phyloP scores from a whole-genome alignment of 2,113 vertebrate species.

The Sphaerodactylus townsendi region DNA sequence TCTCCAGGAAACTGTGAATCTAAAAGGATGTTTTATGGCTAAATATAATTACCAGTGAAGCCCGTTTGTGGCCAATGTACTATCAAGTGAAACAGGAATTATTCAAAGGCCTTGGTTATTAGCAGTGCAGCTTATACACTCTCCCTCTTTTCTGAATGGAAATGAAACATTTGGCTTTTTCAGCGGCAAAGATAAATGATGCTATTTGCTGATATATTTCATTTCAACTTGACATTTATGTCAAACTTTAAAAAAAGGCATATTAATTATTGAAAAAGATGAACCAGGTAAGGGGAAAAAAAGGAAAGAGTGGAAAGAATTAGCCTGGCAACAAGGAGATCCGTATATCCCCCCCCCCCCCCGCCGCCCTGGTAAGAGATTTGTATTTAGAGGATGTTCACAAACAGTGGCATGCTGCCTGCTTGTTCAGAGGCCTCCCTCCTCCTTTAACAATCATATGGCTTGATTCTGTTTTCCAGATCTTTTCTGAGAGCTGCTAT shows the following conservation, averaged over 20 bases:
- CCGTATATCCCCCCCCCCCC: slow-evolving; percentile 40
- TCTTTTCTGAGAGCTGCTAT: slow-evolving; percentile 73
- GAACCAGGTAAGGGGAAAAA: background rate
- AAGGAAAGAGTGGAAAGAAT: background rate
- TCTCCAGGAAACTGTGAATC: slow-evolving; percentile 68
- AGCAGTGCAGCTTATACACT: slow-evolving; percentile 62
- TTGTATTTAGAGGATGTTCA: slow-evolving; percentile 68
- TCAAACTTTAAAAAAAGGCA: slow-evolving; percentile 71
- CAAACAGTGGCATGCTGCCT: slow-evolving; percentile 64
- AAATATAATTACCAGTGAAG: slow-evolving; percentile 69
- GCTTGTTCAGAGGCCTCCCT: slow-evolving; percentile 50
- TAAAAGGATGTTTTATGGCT: slow-evolving; percentile 60
- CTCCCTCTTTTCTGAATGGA: slow-evolving; percentile 66
- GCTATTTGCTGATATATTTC: slow-evolving; percentile 73
- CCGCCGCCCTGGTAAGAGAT: slow-evolving; percentile 33
- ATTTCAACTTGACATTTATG: slow-evolving; percentile 76
- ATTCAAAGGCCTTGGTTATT: slow-evolving; percentile 71
- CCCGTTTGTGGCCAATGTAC: slow-evolving; percentile 66
- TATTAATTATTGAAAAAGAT: slow-evolving; percentile 67
- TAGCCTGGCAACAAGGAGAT: slow-evolving; percentile 61
- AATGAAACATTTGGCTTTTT: slow-evolving; percentile 68
- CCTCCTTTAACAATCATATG: slow-evolving; percentile 73
- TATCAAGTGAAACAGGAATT: slow-evolving; percentile 70
- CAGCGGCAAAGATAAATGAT: slow-evolving; percentile 70
- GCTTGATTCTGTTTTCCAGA: slow-evolving; percentile 76